Base-by-base conservation (phyloP, 37 sponge, comb jelly and placozoan species). In the Oopsacas minuta region DNA sequence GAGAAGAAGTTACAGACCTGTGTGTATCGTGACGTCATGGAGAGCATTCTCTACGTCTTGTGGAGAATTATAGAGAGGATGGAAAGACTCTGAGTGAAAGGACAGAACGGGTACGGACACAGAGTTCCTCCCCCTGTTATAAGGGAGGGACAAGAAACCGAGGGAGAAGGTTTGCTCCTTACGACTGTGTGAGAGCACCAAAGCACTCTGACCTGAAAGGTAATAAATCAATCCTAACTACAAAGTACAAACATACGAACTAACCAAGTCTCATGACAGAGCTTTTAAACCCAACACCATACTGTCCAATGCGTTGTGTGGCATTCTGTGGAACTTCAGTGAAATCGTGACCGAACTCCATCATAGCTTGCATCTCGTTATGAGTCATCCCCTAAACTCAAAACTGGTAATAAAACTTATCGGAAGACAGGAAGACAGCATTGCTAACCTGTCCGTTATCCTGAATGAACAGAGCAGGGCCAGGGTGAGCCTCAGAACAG, bases 1-100 rank as follows among this genome's bases (percentile, higher is more conserved):
- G 30, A 12, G 75, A 34, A 5, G 75, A 12, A 15, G 49, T 42
- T 8, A 42, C 49, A 42, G 22, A 61, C 75, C 75, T 61, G 75
- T 61, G 20, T 61, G 75, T 10, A 61, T 61, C 17, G 75, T 61
- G 7, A 61, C 22, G 75, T 61, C 75, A 12, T 61, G 75, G 32
- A 61, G 75, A 25, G 75, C 75, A 61, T 61, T 61, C 75, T 61
- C 75, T 34, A 61, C 75, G 75, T 61, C 75, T 34, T 61, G 75
- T 5, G 75, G 1, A 25, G 75, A 61, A 34, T 3, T 61, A 34
- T 61, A 61, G 28, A 25, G 75, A 25, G 75, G 75, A 5, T 61
- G 7, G 75, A 61, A 61, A 5, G 75, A 61, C 28, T 61, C 75
- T 12, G 75, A 25, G 75, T 61, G 75, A 34, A 61, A 61, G 22